Conservation (phyloP, 1,140 invertebrate genomes). For the Chlorops oryzae region DNA sequence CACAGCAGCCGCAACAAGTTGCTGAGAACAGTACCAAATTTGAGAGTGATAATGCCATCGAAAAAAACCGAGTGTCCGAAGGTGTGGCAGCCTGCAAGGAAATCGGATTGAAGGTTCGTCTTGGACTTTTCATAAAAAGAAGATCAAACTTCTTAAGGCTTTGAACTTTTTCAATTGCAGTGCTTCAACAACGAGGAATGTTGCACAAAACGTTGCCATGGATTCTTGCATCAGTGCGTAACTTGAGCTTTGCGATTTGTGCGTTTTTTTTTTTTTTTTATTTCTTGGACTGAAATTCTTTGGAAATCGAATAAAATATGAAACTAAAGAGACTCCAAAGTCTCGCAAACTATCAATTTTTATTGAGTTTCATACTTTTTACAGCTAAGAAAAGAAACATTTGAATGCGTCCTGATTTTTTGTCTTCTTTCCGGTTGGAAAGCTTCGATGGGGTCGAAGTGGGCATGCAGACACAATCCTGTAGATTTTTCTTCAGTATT, state of each 20-base stretch:
- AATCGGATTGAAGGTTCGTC: constrained; percentile 27
- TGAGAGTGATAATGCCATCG: not conserved
- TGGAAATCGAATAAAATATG: not conserved
- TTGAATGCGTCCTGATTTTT: not conserved
- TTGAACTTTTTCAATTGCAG: constrained; percentile 20
- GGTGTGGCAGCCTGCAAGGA: constrained; percentile 19
- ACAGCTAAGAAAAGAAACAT: not conserved
- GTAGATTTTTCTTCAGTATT: no score
- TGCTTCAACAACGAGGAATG: constrained; percentile 28
- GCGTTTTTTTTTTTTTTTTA: constrained; percentile 2
- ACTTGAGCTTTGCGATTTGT: constrained; percentile 26
- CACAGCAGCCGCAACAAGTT: no score
- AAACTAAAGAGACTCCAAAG: not conserved
- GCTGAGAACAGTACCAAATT: no score
- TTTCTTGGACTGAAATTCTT: not conserved
- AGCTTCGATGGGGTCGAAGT: no score
- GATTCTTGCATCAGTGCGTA: constrained; percentile 37
- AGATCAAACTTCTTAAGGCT: no score
- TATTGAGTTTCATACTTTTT: not conserved
- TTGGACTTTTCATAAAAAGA: no score
- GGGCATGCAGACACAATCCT: no score
- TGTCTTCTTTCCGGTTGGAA: not conserved
- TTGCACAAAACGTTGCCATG: constrained; percentile 33
- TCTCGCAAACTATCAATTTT: not conserved
- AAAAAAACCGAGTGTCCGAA: no score